phyloP scores from a whole-genome alignment of 2,888 invertebrate genomes.

The Cyclophora albipunctata region DNA sequence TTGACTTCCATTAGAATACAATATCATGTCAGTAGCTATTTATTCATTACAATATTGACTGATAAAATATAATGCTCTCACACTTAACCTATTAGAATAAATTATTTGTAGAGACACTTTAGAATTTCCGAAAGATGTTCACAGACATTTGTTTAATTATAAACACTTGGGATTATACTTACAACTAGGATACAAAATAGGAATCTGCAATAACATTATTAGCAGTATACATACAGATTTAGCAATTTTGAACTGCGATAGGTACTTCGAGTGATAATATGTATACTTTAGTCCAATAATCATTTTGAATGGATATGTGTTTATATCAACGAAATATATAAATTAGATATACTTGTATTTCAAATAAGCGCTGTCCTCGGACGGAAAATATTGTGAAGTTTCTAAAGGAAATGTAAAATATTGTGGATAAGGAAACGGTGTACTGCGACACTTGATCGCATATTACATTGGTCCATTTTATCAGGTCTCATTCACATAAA shows the following conservation, averaged over 20 bases:
- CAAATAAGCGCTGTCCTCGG: constrained; percentile 26
- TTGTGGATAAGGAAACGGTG: constrained; percentile 9
- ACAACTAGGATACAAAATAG: constrained; percentile 65
- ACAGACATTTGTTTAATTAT: constrained; percentile 16
- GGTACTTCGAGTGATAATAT: constrained; percentile 9
- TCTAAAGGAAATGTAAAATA: constrained; percentile 8
- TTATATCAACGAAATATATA: constrained; percentile 2
- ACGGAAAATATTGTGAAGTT: constrained; percentile 35
- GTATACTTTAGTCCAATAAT: neutral
- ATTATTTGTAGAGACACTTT: constrained; percentile 45
- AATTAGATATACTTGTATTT: neutral
- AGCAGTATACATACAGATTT: constrained; percentile 14
- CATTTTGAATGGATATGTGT: constrained; percentile 10
- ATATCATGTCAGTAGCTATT: no score
- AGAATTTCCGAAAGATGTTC: constrained; percentile 37
- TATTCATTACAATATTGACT: constrained; percentile 1
- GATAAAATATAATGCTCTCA: constrained; percentile 29
- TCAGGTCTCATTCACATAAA: constrained; percentile 43
- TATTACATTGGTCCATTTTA: constrained; percentile 46
- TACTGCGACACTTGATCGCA: constrained; percentile 4
- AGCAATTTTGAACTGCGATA: constrained; percentile 19
- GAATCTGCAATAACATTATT: constrained; percentile 67
- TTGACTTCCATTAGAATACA: neutral
- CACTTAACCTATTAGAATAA: constrained; percentile 47
- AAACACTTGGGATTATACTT: constrained; percentile 52